Conservation (phyloP, 2,888 invertebrate genomes). For the Orthosia incerta region DNA sequence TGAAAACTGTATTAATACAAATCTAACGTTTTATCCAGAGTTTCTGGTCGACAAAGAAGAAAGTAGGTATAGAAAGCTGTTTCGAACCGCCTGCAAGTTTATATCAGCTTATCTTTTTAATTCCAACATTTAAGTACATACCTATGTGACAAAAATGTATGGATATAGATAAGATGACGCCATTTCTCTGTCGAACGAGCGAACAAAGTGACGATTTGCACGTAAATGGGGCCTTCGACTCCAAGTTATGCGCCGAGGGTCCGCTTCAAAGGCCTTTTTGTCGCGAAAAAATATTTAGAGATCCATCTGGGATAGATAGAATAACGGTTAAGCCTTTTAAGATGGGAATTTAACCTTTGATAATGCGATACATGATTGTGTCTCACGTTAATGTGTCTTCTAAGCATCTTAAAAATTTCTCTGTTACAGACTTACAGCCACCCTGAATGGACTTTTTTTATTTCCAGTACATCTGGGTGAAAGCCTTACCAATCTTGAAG, state of each 20-base stretch:
- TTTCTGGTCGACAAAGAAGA: too few species aligned
- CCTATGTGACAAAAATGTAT: conserved; percentile 15
- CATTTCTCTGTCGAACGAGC: conserved; percentile 31
- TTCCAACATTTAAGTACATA: neutral
- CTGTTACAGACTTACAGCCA: neutral
- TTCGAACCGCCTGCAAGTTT: too few species aligned
- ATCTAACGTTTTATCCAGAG: too few species aligned
- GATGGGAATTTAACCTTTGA: neutral
- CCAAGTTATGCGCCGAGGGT: conserved; percentile 27
- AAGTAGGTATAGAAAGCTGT: too few species aligned
- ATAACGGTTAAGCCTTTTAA: conserved; percentile 5
- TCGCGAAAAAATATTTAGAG: conserved; percentile 23
- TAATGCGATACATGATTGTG: neutral
- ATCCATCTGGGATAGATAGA: conserved; percentile 22
- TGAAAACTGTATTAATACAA: too few species aligned
- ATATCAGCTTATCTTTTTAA: conserved; percentile 4
- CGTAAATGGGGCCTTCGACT: conserved; percentile 46
- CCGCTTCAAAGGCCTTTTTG: conserved; percentile 31
- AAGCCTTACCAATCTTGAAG: neutral
- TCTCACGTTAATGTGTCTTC: neutral
- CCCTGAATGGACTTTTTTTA: neutral
- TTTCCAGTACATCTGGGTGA: neutral
- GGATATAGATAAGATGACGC: conserved; percentile 46
- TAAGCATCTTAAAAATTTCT: neutral
- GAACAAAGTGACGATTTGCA: conserved; percentile 60